phyloP scores from a whole-genome alignment of 2,797 vertebrate species.

The Dicrostonyx torquatus region DNA sequence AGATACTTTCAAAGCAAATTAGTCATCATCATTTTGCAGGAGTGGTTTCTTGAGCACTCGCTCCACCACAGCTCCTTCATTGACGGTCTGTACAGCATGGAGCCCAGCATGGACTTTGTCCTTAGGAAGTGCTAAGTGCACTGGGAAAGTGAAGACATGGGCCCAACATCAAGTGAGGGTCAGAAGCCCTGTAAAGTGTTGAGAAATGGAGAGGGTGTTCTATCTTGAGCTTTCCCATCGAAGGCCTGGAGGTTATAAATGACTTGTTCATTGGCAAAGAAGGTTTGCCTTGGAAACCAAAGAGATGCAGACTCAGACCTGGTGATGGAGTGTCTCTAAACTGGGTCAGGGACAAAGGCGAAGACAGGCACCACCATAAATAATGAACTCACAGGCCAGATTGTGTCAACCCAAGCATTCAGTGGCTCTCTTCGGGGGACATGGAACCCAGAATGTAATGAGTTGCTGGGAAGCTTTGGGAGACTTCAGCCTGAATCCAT shows the following conservation, averaged over 20 bases:
- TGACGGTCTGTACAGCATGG: background rate
- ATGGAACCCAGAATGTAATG: background rate
- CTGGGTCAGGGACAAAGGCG: slow-evolving; percentile 65
- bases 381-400: slow-evolving; percentile 50
- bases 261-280: slow-evolving; percentile 35
- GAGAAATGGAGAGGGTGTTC: background rate
- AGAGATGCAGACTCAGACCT: slow-evolving; percentile 25
- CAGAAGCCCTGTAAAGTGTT: background rate
- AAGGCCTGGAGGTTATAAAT: slow-evolving; percentile 33
- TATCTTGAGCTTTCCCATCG: background rate
- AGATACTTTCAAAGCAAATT: background rate
- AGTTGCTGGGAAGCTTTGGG: background rate
- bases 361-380: slow-evolving; percentile 9
- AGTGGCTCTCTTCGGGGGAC: background rate
- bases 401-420: slow-evolving; percentile 13
- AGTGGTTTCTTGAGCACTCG: background rate
- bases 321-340: slow-evolving; percentile 65
- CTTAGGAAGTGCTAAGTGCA: background rate
- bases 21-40: background rate
- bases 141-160: background rate
- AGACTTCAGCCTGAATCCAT: background rate
- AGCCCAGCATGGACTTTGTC: background rate
- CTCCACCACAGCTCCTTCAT: background rate
- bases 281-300: slow-evolving; percentile 56
- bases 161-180: background rate